Percentiles rank a stretch among this genome's conserved stretches.
Evolutionary conservation across 1,140 invertebrate genomes (phyloP).

Genomic region (Musca vetustissima): DNA sequence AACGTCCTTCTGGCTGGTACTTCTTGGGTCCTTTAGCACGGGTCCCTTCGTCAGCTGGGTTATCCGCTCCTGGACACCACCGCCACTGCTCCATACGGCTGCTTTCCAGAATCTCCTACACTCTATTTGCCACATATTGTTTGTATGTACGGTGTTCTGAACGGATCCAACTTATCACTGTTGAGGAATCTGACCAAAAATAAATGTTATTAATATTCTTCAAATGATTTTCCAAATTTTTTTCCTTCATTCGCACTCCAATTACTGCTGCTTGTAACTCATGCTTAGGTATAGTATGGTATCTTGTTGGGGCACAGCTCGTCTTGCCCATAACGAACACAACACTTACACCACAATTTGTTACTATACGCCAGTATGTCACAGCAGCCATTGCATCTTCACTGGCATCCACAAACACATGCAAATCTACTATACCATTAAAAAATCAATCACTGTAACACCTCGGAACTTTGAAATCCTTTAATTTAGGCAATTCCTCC

Average conservation of each 20-base stretch:
- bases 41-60: constrained; percentile 41
- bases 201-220: background rate
- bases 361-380: constrained; percentile 28
- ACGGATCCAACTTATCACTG: constrained; percentile 9
- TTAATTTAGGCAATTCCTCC: background rate
- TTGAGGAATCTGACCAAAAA: constrained; percentile 19
- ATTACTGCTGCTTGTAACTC: constrained; percentile 49
- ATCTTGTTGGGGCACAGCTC: constrained; percentile 38
- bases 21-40: background rate
- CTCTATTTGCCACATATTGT: constrained; percentile 27
- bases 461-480: background rate
- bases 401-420: constrained; percentile 17
- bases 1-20: background rate
- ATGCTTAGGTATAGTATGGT: constrained; percentile 42
- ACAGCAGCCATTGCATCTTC: constrained; percentile 8
- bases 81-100: constrained; percentile 32
- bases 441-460: background rate
- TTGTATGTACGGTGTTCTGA: background rate
- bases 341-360: too few species aligned
- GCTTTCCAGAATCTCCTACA: constrained; percentile 4
- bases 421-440: background rate
- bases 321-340: too few species aligned
- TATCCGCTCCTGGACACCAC: constrained; percentile 37
- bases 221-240: background rate
- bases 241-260: constrained; percentile 35